Evolutionary conservation across 37 sponge, comb jelly and placozoan species (phyloP), one percentile per base, ranked within the genome.

Genomic region (Petrosia ficiformis): DNA sequence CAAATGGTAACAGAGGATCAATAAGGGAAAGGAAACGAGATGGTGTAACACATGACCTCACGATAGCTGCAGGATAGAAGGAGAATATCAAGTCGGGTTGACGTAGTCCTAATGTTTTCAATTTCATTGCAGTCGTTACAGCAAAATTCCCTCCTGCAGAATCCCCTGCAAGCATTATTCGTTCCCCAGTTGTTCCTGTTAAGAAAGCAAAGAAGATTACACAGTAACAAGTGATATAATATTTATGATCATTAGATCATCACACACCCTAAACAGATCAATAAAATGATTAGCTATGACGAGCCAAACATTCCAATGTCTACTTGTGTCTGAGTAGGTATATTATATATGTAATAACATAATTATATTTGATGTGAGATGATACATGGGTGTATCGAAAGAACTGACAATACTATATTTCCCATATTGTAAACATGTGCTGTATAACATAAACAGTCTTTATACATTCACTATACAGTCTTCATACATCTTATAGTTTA

Each of bases 111-210:
- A 85, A 70, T 42, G 89, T 77, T 25, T 71, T 80, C n/a, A 83
- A 52, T 71, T 90, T 88, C 85, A 97, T 81, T 36, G 86, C 79
- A 0, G 78, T 66, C 5, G 83, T 58, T n/a, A 97, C 43, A 28
- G 81, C 81, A 2, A 97, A 75, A 74, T 91, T 94, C 1, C 92
- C 98, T 30, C 98, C 98, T 30, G 98, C 95, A 11, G 98, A 97
- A 59, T 97, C 98, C 21, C 98, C 98, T 30, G 75, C 73, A 29
- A 97, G 41, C 68, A 90, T 70, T 48, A 97, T 90, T 14, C 73
- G 60, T 76, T 92, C 79, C 25, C 87, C 98, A 30, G 94, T 94
- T 38, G 93, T 87, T 0, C 93, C 91, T 85, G 74, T 37, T 39
- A 14, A 26, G 14, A 48, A 48, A 70, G 37, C 39, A 70, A n/a